These are phyloP conservation scores for Strigamia crassipes DNA, from an alignment of 2,888 invertebrate genomes.

Conservation along the genomic window DNA sequence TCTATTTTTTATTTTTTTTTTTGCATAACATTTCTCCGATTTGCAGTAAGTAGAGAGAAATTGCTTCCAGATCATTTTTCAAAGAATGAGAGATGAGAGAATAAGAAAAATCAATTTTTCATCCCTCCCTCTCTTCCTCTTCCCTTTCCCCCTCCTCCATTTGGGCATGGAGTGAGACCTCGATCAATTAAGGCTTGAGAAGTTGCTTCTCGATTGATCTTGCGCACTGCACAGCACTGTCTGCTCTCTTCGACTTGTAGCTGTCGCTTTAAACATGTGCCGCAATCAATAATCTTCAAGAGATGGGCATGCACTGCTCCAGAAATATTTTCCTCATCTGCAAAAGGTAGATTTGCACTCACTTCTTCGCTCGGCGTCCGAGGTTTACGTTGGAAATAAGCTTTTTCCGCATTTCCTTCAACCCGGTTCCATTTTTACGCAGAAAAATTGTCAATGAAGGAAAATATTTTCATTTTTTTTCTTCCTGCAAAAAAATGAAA, in stretches of 20 bases:
- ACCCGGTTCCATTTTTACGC: background rate
- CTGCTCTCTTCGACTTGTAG: conserved; percentile 40
- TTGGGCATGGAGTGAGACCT: conserved; percentile 28
- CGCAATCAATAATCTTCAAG: conserved; percentile 33
- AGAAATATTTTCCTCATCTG: conserved; percentile 7
- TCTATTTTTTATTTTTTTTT: background rate
- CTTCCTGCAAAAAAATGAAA: background rate
- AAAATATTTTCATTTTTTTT: background rate
- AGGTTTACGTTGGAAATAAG: conserved; percentile 3
- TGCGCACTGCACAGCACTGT: background rate
- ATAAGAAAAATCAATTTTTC: conserved; percentile 38
- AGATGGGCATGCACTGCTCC: conserved; percentile 15
- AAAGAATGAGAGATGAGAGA: background rate
- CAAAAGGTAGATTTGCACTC: conserved; percentile 28
- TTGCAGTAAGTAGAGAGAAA: conserved; percentile 8
- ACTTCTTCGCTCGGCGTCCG: background rate
- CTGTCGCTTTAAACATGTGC: conserved; percentile 42
- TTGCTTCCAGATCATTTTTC: conserved; percentile 29
- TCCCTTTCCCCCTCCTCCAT: conserved; percentile 20
- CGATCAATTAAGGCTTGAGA: conserved; percentile 35
- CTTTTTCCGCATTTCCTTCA: background rate
- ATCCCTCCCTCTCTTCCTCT: background rate
- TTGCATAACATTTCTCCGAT: background rate
- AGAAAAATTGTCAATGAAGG: background rate
- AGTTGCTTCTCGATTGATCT: conserved; percentile 42